phyloP scores from a whole-genome alignment of 2,797 vertebrate genomes.

The Siniperca obscura region DNA sequence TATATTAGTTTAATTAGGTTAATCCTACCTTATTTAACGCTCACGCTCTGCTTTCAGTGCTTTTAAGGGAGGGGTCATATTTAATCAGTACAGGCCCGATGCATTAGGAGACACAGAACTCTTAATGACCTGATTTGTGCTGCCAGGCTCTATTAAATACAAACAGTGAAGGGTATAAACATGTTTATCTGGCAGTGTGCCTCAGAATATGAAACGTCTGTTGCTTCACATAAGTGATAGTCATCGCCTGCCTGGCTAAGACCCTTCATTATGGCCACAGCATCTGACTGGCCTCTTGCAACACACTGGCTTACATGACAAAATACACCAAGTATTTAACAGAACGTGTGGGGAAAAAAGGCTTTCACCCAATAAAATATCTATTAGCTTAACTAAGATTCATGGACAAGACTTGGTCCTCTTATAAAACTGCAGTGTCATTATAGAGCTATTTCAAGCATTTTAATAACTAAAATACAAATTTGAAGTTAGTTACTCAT shows the following conservation, averaged over 20 bases:
- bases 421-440: neutral
- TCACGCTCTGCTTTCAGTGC: neutral
- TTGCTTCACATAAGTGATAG: constrained; percentile 38
- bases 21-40: neutral
- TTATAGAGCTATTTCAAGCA: neutral
- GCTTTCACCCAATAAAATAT: neutral
- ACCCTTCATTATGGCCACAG: constrained; percentile 19
- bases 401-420: neutral
- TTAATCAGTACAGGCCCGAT: neutral
- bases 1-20: neutral
- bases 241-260: constrained; percentile 10
- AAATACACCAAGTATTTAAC: constrained; percentile 19
- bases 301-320: constrained; percentile 27
- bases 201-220: constrained; percentile 26
- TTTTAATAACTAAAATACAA: neutral
- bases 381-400: neutral
- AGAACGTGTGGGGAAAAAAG: neutral
- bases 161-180: constrained; percentile 28
- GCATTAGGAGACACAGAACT: neutral
- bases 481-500: neutral
- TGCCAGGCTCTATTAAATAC: constrained; percentile 19
- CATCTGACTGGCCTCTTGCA: constrained; percentile 38
- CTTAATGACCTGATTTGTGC: constrained; percentile 6
- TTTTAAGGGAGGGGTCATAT: neutral
- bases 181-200: constrained; percentile 49